Conservation (phyloP, 30 jellyfish, hydroid and myxozoan genomes). For the Cassiopea xamachana region DNA sequence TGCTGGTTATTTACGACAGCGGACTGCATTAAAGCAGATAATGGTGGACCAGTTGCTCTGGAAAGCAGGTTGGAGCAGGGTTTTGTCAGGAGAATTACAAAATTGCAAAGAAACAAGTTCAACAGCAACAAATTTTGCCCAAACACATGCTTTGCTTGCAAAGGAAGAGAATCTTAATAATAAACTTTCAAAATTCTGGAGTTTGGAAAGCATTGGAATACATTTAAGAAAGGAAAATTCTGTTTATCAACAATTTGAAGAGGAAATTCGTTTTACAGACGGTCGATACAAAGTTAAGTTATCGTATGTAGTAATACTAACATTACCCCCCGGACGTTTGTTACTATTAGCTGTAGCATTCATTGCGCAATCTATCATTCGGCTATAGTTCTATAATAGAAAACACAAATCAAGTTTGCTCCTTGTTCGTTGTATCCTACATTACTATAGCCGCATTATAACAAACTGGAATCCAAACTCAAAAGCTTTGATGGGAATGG, state of each 20-base stretch:
- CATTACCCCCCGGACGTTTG: slow-evolving; percentile 32
- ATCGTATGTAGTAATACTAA: slow-evolving; percentile 35
- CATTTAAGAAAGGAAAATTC: neutral
- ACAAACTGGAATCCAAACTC: neutral
- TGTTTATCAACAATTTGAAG: slow-evolving; percentile 19
- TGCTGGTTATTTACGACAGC: slow-evolving; percentile 46
- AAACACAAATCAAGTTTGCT: neutral
- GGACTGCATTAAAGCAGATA: slow-evolving; percentile 20
- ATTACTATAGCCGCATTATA: neutral
- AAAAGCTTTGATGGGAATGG: slow-evolving; percentile 53
- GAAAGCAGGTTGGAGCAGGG: slow-evolving; percentile 42
- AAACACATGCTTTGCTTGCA: slow-evolving; percentile 13
- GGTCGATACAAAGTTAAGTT: slow-evolving; percentile 56
- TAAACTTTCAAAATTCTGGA: slow-evolving; percentile 21
- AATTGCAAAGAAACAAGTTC: neutral
- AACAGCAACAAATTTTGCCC: slow-evolving; percentile 1
- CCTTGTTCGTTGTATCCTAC: neutral
- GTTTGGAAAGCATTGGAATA: slow-evolving; percentile 28
- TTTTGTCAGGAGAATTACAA: slow-evolving; percentile 26
- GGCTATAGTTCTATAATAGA: neutral
- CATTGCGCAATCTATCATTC: slow-evolving; percentile 11
- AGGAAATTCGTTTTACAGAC: slow-evolving; percentile 20
- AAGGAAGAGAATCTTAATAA: slow-evolving; percentile 5
- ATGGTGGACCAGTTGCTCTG: slow-evolving; percentile 42
- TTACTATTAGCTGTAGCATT: slow-evolving; percentile 10